phyloP scores from a whole-genome alignment of 2,113 vertebrate genomes.

The Illadopsis cleaveri region DNA sequence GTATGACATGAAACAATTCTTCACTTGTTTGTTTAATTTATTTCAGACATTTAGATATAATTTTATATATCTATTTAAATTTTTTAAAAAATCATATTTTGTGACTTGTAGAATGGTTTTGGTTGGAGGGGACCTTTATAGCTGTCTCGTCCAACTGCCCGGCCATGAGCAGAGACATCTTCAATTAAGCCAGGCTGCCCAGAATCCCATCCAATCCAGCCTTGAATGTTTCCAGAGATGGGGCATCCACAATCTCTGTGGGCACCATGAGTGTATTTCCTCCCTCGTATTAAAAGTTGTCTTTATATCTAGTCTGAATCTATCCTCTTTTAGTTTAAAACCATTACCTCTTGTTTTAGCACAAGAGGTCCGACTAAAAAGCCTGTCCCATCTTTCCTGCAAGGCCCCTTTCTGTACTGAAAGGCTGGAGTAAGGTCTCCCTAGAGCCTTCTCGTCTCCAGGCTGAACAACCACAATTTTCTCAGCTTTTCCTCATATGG shows the following conservation, averaged over 20 bases:
- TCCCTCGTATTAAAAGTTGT: background rate
- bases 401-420: background rate
- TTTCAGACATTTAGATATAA: background rate
- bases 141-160: background rate
- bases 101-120: background rate
- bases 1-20: background rate
- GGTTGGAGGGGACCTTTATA: background rate
- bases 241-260: background rate
- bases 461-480: background rate
- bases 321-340: background rate
- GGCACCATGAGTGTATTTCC: background rate
- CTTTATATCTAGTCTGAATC: background rate
- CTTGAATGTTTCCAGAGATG: background rate
- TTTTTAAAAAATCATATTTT: background rate
- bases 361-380: background rate
- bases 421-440: background rate
- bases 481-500: background rate
- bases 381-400: background rate
- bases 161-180: background rate
- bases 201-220: fast-evolving
- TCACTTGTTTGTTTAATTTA: background rate
- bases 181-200: background rate
- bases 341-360: background rate
- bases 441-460: background rate
- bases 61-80: background rate